Evolutionary conservation across 2,797 vertebrate species (phyloP), one percentile per base, ranked within the genome.

Genomic region (Heteromormyrus szaboi): DNA sequence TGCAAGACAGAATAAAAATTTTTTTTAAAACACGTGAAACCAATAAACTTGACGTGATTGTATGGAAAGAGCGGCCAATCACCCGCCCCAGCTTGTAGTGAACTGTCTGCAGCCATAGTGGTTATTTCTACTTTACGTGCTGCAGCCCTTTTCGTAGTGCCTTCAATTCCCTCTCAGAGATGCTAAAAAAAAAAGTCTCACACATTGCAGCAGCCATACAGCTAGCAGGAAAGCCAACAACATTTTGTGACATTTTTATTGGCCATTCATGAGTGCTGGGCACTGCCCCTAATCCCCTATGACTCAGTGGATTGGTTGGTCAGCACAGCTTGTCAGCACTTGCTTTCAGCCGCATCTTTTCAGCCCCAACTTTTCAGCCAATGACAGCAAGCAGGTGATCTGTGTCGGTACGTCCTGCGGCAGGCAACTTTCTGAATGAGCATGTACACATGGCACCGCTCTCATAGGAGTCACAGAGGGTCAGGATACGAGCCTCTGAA

Each of bases 361-460:
- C 19, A 44, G 19, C 81, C 76, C 51, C 81, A 84, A 11, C 19
- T 22, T 22, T 46, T 48, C 19, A 44, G 19, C 81, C 76, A 44
- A 48, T 83, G 48, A 53, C 83, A 25, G 25, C 48, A 33, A 53
- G 48, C 22, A 54, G 25, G 22, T 56, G 50, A 33, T 33, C 12
- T 33, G 25, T 14, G 29, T 33, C 12, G 4, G 29, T 37, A 17
- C 29, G 14, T 72, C 11, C 65, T 33, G 29, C 14, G 9, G 85
- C 50, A 29, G 85, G 29, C 25, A 86, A 33, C 51, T 86, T 86
- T 53, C 50, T 86, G 29, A 86, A 86, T 85, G 85, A 86, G 48
- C 48, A 53, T 12, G 51, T 7, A 86, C 8, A 44, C 41, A 48
- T 1, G 1, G 46, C 3, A 1, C 44, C 1, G 11, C n/a, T 25